phyloP scores from a whole-genome alignment of 1,140 invertebrate species.

The Leptinotarsa defecta region DNA sequence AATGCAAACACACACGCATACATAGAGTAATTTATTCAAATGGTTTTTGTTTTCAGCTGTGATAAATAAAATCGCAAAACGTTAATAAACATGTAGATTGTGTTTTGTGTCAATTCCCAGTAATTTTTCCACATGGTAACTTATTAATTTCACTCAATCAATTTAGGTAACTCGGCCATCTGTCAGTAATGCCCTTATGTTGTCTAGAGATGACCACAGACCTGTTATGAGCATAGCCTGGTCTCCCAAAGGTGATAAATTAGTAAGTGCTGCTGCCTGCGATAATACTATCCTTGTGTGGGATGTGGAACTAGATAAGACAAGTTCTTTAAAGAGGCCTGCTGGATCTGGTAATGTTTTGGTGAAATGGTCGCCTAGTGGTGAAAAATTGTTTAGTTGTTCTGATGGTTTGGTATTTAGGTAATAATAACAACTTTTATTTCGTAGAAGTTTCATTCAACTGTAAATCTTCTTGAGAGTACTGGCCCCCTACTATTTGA shows the following conservation, averaged over 20 bases:
- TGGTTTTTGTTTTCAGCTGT: no score
- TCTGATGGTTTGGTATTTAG: slow-evolving; percentile 79
- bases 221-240: slow-evolving; percentile 83
- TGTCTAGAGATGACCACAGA: slow-evolving; percentile 65
- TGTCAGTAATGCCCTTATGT: slow-evolving; percentile 59
- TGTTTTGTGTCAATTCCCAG: no score
- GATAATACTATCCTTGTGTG: slow-evolving; percentile 80
- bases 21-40: no score
- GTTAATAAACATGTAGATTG: no score
- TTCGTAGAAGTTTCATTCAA: no score
- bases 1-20: no score
- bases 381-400: slow-evolving; percentile 76
- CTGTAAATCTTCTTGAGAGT: no score
- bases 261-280: slow-evolving; percentile 74
- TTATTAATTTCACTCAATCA: no score
- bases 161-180: slow-evolving; percentile 55
- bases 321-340: slow-evolving; percentile 69
- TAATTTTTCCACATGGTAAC: no score
- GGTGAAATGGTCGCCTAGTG: slow-evolving; percentile 77
- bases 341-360: slow-evolving; percentile 76
- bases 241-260: slow-evolving; percentile 73
- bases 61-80: no score
- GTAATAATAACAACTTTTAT: slow-evolving; percentile 54
- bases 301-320: slow-evolving; percentile 75
- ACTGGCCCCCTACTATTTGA: no score